Evolutionary conservation across 2,113 vertebrate species (phyloP).

Genomic region (Vulpes vulpes): DNA sequence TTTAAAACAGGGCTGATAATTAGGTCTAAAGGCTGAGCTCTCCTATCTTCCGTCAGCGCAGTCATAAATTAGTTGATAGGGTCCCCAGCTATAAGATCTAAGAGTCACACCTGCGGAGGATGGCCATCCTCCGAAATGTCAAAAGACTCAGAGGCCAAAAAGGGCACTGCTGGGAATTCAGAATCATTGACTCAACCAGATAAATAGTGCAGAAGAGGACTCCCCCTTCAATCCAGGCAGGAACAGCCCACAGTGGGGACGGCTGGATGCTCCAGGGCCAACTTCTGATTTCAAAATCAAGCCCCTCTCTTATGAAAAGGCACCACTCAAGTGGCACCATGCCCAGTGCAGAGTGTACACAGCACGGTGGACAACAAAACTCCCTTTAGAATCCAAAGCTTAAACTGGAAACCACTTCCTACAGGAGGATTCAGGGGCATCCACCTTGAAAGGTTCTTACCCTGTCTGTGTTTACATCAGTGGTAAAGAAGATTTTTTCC

Average conservation of each 20-base stretch:
- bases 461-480: not conserved
- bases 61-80: not conserved
- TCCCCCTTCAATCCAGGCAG: not conserved
- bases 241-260: no score
- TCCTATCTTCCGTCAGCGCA: not conserved
- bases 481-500: accelerated
- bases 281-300: not conserved
- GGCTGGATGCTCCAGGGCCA: no score
- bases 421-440: accelerated
- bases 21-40: not conserved
- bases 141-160: not conserved
- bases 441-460: no score
- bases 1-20: not conserved
- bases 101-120: not conserved
- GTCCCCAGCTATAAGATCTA: not conserved
- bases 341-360: not conserved
- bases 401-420: not conserved
- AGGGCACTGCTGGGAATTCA: not conserved
- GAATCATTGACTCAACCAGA: not conserved
- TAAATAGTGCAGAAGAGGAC: not conserved
- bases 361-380: accelerated
- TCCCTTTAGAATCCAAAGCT: not conserved
- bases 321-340: not conserved
- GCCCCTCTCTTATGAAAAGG: not conserved
- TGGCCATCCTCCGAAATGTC: not conserved